Conservation (phyloP, 2,888 invertebrate species). For the Orthosia incerta region DNA sequence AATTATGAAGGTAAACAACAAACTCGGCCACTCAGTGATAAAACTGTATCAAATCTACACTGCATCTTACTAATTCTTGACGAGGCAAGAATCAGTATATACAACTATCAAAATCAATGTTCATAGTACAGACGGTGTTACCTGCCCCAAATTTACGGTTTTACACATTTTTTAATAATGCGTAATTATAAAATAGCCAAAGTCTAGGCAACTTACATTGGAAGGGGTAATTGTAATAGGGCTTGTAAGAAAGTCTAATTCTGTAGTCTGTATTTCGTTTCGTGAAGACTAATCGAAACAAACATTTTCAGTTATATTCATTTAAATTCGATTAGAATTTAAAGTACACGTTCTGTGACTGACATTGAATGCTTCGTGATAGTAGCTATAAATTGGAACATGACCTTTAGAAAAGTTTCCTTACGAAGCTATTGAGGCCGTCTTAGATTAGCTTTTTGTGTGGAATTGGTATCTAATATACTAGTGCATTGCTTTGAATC, state of each 20-base stretch:
- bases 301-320: neutral
- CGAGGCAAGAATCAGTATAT: too few species aligned
- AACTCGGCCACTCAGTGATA: too few species aligned
- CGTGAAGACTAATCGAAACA: neutral
- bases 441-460: neutral
- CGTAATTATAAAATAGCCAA: too few species aligned
- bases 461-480: neutral
- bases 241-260: neutral
- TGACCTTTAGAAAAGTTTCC: slow-evolving; percentile 3
- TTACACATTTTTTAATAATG: too few species aligned
- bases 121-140: too few species aligned
- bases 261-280: neutral
- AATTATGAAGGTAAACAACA: too few species aligned
- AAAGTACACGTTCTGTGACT: neutral
- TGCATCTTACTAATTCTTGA: too few species aligned
- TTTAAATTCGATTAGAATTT: neutral
- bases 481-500: neutral
- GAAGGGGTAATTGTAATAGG: neutral
- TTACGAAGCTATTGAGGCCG: neutral
- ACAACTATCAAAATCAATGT: too few species aligned
- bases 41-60: too few species aligned
- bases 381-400: slow-evolving; percentile 5
- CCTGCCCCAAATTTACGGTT: too few species aligned
- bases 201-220: neutral
- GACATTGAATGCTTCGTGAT: slow-evolving; percentile 5